Base-by-base conservation (phyloP, 2,888 invertebrate genomes). In the Alcis repandata region DNA sequence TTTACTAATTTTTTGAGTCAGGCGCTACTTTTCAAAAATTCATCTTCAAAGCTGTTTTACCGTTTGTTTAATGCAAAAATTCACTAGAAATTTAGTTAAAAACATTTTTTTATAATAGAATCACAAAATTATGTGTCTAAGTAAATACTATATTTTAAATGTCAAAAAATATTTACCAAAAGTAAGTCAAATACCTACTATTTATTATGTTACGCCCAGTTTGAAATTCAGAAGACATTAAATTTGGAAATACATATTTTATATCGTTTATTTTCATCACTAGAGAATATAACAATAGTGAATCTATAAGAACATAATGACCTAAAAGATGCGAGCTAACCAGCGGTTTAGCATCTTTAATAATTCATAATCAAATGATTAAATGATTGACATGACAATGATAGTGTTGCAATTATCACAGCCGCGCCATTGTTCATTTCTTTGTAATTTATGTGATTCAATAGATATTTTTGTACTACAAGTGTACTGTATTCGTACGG, bases 331-430 rank as follows among this genome's bases (percentile, higher is more conserved):
- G 13, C 38, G 11, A 49, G 58, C 20, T 49, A 59, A 36, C 40
- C 40, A 49, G 27, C 20, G 48, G 13, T 40, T 59, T 49, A 32
- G 8, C 54, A 41, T 62, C 33, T 57, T 4, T 52, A 58, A 53
- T 53, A 9, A 59, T 48, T 48, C 2, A n/a, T 64, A 59, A 53
- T 66, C 27, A 58, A 58, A 57, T 45, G 51, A 64, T 60, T 58
- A 38, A 41, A 48, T 63, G 61, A 64, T 59, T 69, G 68, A 69
- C 63, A 43, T 48, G 52, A 65, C 65, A 69, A 65, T 66, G 65
- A 56, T 61, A 60, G 36, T 19, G 1, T 33, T 2, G 10, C 38
- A 51, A 63, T 56, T 51, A 57, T 49, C 48, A 19, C 57, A 15
- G 36, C 15, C 17, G 15, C 41, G 22, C 27, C 49, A 49, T 56